phyloP scores from a whole-genome alignment of 2,797 vertebrate genomes.

The Siniperca scherzeri region DNA sequence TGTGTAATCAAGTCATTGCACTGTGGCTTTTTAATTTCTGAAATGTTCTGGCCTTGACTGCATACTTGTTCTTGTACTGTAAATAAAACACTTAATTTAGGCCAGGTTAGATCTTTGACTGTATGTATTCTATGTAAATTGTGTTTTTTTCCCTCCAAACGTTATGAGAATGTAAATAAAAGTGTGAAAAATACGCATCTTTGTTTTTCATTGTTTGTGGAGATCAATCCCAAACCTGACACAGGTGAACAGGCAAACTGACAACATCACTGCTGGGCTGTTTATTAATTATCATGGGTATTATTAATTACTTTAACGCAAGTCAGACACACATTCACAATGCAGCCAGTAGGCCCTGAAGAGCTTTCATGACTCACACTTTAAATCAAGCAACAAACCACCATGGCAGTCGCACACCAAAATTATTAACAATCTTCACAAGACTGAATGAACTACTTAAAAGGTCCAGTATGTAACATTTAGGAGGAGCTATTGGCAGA shows the following conservation, averaged over 20 bases:
- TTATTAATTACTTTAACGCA: background rate
- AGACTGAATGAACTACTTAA: no score
- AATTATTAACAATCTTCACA: no score
- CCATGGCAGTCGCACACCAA: no score
- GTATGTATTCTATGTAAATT: background rate
- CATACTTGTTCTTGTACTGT: conserved; percentile 59
- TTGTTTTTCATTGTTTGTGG: conserved; percentile 6
- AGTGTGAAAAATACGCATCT: background rate
- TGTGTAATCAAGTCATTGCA: conserved; percentile 28
- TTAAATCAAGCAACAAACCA: no score
- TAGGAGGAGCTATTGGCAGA: no score
- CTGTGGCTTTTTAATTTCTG: conserved; percentile 47
- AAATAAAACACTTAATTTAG: conserved; percentile 31
- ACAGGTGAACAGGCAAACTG: background rate
- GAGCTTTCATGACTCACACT: no score
- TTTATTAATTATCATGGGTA: background rate
- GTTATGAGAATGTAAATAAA: conserved; percentile 55
- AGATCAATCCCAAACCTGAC: background rate
- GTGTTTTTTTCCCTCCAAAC: conserved; percentile 4
- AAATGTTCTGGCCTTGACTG: conserved; percentile 62
- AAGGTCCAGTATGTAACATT: no score
- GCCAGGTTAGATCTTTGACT: conserved; percentile 10
- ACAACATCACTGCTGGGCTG: background rate
- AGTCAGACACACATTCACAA: background rate
- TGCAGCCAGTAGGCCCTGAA: no score